Percentiles rank a stretch among this genome's conserved stretches.
Conservation (phyloP, 2,113 vertebrate genomes). For the Dendropsophus ebraccatus region DNA sequence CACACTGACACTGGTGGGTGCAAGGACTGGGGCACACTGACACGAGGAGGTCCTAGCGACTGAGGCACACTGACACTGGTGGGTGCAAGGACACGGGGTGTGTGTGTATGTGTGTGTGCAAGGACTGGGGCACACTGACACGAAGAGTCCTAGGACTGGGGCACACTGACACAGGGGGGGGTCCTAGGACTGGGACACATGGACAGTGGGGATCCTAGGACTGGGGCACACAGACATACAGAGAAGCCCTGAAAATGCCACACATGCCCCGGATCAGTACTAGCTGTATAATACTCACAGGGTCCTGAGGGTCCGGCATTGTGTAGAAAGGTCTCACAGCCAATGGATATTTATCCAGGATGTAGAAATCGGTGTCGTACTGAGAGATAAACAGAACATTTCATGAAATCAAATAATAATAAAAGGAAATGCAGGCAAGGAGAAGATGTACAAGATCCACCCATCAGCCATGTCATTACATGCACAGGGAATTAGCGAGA, state of each 20-base stretch:
- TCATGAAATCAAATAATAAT: no score
- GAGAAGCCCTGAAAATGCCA: background rate
- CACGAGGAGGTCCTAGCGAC: background rate
- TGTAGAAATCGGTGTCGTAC: constrained; percentile 99
- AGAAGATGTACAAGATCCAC: no score
- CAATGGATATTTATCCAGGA: constrained; percentile 98
- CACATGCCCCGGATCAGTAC: background rate
- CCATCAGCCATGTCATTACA: no score
- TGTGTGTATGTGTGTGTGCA: no score
- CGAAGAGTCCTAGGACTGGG: background rate
- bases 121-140: background rate
- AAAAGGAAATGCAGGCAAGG: no score
- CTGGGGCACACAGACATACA: background rate
- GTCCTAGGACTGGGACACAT: background rate
- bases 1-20: background rate
- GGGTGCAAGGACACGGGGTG: no score
- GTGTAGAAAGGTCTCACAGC: constrained; percentile 98
- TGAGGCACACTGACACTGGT: background rate
- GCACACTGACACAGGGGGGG: background rate
- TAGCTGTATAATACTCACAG: constrained; percentile 76
- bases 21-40: background rate
- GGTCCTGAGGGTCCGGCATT: constrained; percentile 92
- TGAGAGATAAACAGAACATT: constrained; percentile 67
- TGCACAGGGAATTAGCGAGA: no score
- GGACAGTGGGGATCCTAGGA: background rate